Percentiles rank a stretch among this genome's conserved stretches.
Conservation (phyloP, 1,140 invertebrate species). For the Penaeus japonicus region DNA sequence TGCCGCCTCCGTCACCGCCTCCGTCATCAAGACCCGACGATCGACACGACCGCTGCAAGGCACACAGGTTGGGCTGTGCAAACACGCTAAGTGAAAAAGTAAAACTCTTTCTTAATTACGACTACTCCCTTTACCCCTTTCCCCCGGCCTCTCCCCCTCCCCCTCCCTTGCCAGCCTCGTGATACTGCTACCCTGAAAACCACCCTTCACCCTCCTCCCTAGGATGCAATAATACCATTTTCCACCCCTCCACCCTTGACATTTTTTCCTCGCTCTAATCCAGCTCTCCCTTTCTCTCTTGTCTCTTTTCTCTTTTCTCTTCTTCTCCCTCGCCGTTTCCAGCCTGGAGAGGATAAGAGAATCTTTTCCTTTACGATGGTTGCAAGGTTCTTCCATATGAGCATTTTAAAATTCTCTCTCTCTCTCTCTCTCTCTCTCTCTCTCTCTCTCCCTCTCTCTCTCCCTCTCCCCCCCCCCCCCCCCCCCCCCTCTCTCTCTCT, state of each 20-base stretch:
- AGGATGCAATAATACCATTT: no score
- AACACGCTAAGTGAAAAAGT: conserved; percentile 52
- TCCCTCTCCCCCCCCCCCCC: not conserved
- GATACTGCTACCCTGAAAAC: not conserved
- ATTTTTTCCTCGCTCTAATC: no score
- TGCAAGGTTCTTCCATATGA: not conserved
- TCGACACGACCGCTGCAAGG: conserved; percentile 9
- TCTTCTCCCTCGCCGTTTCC: not conserved
- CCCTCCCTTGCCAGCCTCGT: not conserved
- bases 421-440: not conserved
- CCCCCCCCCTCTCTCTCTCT: not conserved
- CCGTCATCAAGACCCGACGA: not conserved
- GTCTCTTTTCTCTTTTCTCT: no score
- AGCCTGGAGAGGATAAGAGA: not conserved
- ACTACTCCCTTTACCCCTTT: conserved; percentile 3
- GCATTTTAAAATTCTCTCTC: no score
- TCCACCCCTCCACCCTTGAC: no score
- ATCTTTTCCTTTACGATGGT: not conserved
- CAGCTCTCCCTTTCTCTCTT: no score
- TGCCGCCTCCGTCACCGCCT: not conserved
- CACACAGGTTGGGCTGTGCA: not conserved
- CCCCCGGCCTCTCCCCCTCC: not conserved
- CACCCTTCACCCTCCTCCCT: no score
- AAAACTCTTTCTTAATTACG: conserved; percentile 52
- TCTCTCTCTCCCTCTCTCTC: no score